Percentiles rank a stretch among this genome's conserved stretches.
Evolutionary conservation across 2,113 vertebrate genomes (phyloP).

Genomic region (Alethe diademata): DNA sequence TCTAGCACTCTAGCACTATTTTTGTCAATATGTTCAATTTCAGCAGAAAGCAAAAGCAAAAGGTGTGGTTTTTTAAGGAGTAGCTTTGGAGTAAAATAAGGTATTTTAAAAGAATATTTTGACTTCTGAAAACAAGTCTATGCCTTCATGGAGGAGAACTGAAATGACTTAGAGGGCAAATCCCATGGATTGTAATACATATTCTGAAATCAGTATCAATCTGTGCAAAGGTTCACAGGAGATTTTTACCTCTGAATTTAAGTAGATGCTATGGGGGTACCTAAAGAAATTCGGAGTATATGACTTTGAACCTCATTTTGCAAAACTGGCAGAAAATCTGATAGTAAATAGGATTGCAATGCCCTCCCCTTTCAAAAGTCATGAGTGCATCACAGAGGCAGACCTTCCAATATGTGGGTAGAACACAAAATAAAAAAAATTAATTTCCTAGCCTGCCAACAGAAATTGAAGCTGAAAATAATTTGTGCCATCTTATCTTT

Average conservation of each 20-base stretch:
- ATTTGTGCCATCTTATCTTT: background rate
- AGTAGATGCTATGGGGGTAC: background rate
- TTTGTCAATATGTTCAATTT: background rate
- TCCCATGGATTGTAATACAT: background rate
- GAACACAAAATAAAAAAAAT: background rate
- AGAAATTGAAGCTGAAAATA: background rate
- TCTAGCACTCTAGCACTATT: background rate
- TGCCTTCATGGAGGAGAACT: background rate
- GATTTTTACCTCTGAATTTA: background rate
- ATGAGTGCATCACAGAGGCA: background rate
- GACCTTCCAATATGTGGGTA: background rate
- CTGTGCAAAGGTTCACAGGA: slow-evolving; percentile 10
- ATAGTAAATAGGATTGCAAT: background rate
- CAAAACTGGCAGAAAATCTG: background rate
- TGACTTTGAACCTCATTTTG: background rate
- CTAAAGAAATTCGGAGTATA: background rate
- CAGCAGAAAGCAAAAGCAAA: background rate
- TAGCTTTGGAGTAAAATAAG: background rate
- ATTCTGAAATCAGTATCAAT: slow-evolving; percentile 30
- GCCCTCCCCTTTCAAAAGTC: background rate
- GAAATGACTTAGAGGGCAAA: background rate
- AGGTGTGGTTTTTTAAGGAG: fast-evolving
- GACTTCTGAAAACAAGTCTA: background rate
- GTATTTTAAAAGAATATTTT: background rate
- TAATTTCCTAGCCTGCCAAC: background rate